A percentile compares a stretch with the other conserved stretches of the same genome.
Conservation (phyloP, 1,140 invertebrate species). For the Caenorhabditis brenneri region DNA sequence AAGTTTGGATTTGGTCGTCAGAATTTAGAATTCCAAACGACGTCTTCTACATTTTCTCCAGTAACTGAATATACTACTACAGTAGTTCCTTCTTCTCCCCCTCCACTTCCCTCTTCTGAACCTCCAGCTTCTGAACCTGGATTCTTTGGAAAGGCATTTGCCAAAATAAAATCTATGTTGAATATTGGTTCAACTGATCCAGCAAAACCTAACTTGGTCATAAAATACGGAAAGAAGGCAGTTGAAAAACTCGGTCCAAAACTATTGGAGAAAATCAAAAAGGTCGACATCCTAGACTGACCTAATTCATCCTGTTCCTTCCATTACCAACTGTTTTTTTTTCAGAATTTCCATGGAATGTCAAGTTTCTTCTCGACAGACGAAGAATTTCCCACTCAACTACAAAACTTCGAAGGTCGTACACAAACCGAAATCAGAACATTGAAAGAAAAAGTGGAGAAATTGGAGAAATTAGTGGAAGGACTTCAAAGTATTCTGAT, state of each 20-base stretch:
- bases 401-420: conserved; percentile 22
- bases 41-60: neutral
- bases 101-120: neutral
- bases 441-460: conserved; percentile 14
- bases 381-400: conserved; percentile 22
- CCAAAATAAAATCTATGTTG: neutral
- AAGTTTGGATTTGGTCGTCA: neutral
- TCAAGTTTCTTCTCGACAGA: conserved; percentile 25
- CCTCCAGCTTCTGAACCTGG: neutral
- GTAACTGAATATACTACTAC: neutral
- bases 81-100: neutral
- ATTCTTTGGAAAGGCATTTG: neutral
- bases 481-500: conserved; percentile 20
- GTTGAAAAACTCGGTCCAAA: neutral
- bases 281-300: neutral
- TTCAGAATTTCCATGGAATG: conserved; percentile 24
- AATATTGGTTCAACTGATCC: conserved; percentile 1
- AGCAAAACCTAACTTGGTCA: neutral
- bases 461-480: conserved; percentile 27
- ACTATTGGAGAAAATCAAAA: conserved; percentile 15
- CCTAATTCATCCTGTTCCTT: no score
- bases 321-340: neutral
- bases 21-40: neutral
- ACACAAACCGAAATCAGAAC: conserved; percentile 24
- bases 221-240: conserved; percentile 11